Evolutionary conservation across 2,888 invertebrate species (phyloP).

Genomic region (Andrena fulva): DNA sequence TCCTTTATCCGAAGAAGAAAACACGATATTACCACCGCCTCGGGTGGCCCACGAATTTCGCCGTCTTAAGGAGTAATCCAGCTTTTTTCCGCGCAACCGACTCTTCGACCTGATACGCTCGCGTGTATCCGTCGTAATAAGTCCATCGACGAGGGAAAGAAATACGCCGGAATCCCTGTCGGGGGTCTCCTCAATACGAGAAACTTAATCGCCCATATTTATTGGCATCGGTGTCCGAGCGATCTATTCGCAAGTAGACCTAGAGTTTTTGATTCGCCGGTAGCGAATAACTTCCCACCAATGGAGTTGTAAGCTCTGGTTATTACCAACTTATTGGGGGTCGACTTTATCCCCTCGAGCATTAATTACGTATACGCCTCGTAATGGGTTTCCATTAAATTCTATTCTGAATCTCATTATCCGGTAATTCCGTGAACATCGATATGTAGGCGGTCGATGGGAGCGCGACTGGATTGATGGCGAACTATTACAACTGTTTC

Average conservation of each 20-base stretch:
- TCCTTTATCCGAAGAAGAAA: constrained; percentile 52
- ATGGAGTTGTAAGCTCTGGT: not conserved
- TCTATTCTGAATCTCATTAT: constrained; percentile 55
- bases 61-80: constrained; percentile 66
- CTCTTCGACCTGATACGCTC: not conserved
- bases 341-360: constrained; percentile 24
- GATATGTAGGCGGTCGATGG: constrained; percentile 17
- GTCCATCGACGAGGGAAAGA: not conserved
- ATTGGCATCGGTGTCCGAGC: not conserved
- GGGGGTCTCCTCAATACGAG: not conserved
- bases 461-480: constrained; percentile 2
- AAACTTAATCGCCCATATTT: not conserved
- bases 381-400: constrained; percentile 61
- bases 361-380: constrained; percentile 57
- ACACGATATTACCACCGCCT: constrained; percentile 63
- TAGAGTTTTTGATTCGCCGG: not conserved
- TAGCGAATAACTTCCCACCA: not conserved
- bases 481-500: constrained; percentile 7
- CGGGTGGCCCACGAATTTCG: constrained; percentile 54
- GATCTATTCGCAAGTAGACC: not conserved
- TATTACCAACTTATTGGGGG: constrained; percentile 8
- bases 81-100: constrained; percentile 40
- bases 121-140: constrained; percentile 29
- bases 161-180: not conserved
- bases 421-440: constrained; percentile 20